Conservation (phyloP, 2,797 vertebrate species). For the Novumbra hubbsi region DNA sequence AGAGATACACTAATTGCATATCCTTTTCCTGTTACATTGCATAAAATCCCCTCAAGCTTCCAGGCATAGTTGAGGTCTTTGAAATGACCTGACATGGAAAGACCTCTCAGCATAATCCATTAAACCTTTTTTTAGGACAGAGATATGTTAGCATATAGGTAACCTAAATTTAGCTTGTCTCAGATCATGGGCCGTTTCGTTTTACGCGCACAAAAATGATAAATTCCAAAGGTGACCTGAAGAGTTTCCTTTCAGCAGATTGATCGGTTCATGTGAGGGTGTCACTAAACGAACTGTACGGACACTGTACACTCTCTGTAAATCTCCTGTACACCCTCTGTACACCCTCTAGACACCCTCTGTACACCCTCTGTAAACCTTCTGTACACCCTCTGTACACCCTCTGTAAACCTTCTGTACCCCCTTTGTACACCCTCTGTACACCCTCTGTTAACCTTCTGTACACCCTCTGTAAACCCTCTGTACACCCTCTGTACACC, state of each 20-base stretch:
- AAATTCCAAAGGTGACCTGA: slow-evolving; percentile 79
- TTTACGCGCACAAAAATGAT: slow-evolving; percentile 71
- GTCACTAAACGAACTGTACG: slow-evolving; percentile 68
- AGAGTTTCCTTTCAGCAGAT: slow-evolving; percentile 79
- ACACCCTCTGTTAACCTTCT: slow-evolving; percentile 60
- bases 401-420: slow-evolving; percentile 55
- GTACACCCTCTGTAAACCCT: slow-evolving; percentile 59
- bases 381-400: neutral
- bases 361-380: neutral
- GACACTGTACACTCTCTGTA: slow-evolving; percentile 60
- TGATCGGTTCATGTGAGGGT: slow-evolving; percentile 74
- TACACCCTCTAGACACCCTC: neutral
- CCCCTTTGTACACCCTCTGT: slow-evolving; percentile 60
- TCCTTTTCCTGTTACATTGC: neutral
- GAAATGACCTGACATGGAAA: slow-evolving; percentile 1
- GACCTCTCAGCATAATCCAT: slow-evolving; percentile 45
- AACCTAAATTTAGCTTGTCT: slow-evolving; percentile 71
- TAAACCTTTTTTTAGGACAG: slow-evolving; percentile 15
- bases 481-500: slow-evolving; percentile 58
- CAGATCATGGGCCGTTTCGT: slow-evolving; percentile 69
- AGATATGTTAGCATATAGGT: slow-evolving; percentile 63
- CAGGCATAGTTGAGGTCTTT: slow-evolving; percentile 1
- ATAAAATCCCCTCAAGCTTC: no score
- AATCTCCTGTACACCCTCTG: neutral
- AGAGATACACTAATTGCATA: neutral